These are phyloP conservation scores for Sorex fumeus DNA, from an alignment of 2,113 vertebrate genomes.

Conservation along the genomic window DNA sequence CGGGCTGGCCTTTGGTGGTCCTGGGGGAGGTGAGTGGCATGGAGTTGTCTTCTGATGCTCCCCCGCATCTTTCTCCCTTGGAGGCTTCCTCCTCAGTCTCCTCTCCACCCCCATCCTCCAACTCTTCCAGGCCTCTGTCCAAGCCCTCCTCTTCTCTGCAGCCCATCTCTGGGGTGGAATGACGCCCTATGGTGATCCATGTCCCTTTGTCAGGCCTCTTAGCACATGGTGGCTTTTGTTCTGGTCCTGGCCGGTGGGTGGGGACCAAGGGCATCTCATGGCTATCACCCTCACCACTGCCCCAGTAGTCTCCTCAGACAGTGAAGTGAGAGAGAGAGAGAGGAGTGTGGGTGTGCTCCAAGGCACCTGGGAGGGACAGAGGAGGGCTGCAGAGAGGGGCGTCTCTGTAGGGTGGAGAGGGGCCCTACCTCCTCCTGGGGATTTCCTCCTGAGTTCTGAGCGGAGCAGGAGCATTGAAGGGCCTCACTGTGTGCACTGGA, in stretches of 20 bases:
- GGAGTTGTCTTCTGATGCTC: not conserved
- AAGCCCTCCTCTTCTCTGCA: not conserved
- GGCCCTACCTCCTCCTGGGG: not conserved
- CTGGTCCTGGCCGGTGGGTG: no score
- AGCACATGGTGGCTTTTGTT: not conserved
- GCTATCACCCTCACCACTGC: fast-evolving
- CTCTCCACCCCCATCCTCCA: not conserved
- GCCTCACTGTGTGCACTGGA: not conserved
- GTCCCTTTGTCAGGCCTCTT: not conserved
- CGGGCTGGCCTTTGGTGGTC: not conserved
- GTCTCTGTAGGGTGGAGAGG: no score
- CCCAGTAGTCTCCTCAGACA: no score
- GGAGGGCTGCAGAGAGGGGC: not conserved
- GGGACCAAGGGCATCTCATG: no score
- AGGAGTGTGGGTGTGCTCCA: no score
- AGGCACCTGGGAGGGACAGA: no score
- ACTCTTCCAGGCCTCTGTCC: not conserved
- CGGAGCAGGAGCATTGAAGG: no score
- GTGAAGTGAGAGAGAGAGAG: not conserved
- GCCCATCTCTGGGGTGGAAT: not conserved
- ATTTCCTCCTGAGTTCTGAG: not conserved
- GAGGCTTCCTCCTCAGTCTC: not conserved
- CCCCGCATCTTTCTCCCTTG: fast-evolving
- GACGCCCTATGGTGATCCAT: no score
- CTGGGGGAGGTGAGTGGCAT: not conserved